These are phyloP conservation scores for Oostethus manadensis DNA, from an alignment of 2,113 vertebrate species.

Conservation along the genomic window DNA sequence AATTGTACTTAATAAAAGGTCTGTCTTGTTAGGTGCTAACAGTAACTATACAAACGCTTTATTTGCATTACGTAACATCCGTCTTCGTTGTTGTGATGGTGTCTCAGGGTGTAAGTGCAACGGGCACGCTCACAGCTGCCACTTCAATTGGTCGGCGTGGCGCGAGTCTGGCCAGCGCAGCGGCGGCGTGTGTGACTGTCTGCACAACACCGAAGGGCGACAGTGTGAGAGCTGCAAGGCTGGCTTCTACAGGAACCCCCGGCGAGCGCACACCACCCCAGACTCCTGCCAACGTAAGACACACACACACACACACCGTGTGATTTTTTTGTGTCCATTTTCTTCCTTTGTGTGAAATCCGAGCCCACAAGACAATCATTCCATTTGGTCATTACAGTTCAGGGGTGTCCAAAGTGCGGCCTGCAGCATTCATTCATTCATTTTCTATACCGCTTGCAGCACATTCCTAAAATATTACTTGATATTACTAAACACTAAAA, in stretches of 20 bases:
- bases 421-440: no score
- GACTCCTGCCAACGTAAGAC: slow-evolving; percentile 88
- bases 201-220: slow-evolving; percentile 88
- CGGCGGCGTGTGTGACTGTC: slow-evolving; percentile 86
- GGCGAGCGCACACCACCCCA: slow-evolving; percentile 71
- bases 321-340: no score
- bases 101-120: slow-evolving; percentile 89
- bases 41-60: neutral
- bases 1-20: no score
- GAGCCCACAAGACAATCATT: neutral
- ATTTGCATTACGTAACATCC: neutral
- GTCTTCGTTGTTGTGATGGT: no score
- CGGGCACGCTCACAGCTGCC: slow-evolving; percentile 85
- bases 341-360: neutral
- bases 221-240: slow-evolving; percentile 86
- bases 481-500: no score
- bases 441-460: no score
- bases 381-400: no score
- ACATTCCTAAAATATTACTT: no score
- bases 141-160: slow-evolving; percentile 82
- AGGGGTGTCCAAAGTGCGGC: no score
- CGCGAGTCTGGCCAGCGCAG: slow-evolving; percentile 84
- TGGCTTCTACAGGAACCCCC: slow-evolving; percentile 87
- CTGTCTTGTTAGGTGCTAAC: no score
- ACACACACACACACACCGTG: neutral